These are phyloP conservation scores for Fukomys damarensis DNA, from an alignment of 2,113 vertebrate genomes.

Conservation along the genomic window DNA sequence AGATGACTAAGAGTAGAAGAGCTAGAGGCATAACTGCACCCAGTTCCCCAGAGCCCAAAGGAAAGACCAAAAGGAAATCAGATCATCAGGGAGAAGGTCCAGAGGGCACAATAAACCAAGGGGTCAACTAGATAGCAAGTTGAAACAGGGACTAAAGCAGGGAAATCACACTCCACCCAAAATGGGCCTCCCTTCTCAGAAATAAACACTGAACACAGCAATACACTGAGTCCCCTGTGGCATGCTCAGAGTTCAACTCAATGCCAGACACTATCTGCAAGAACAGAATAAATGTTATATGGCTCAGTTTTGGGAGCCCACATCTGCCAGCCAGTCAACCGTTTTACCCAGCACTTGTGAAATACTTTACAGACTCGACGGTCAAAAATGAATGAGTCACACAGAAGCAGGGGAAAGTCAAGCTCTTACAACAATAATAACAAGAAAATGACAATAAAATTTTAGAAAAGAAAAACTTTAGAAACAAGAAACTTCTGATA, in stretches of 20 bases:
- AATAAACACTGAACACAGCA: neutral
- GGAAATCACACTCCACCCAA: neutral
- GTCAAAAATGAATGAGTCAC: neutral
- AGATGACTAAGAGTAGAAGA: neutral
- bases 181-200: neutral
- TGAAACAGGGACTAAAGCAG: neutral
- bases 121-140: neutral
- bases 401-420: neutral
- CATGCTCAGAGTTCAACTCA: neutral
- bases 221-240: neutral
- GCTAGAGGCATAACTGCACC: neutral
- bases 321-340: neutral
- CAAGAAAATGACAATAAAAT: slow-evolving; percentile 14
- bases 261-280: neutral
- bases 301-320: neutral
- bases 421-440: neutral
- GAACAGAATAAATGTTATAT: neutral
- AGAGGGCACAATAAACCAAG: neutral
- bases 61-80: neutral
- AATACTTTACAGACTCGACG: neutral
- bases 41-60: neutral
- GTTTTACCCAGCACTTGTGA: neutral
- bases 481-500: neutral
- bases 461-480: neutral
- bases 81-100: neutral